Evolutionary conservation across 2,113 vertebrate genomes (phyloP), one percentile per base, ranked within the genome.

Genomic region (Phyllostomus hastatus): DNA sequence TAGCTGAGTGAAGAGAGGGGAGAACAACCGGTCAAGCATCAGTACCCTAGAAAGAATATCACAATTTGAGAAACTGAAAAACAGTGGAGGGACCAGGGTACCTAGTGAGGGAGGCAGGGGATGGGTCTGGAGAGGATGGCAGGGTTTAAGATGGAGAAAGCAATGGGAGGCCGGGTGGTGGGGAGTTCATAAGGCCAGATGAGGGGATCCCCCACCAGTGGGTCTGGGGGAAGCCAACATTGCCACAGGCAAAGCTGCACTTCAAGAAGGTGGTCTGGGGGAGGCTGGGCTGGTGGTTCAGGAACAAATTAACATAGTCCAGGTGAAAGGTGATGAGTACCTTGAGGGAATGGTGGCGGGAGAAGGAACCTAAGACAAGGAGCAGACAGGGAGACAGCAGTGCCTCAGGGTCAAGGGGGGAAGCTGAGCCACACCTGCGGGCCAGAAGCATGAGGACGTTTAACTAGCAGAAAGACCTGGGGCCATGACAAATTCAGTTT

Each of bases 131-230:
- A 64, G n/a, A 75, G 35, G 4, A 1, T 24, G 17, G 46, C 26
- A 46, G 38, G 3, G 38, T 15, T 73, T 16, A 67, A 48, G 10
- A 59, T 14, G 61, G 38, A 38, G 43, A 69, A 73, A 41, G 67
- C 7, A 43, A 10, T n/a, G 38, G 31, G 7, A 79, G 41, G 48
- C 1, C 22, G 10, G 20, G 31, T 43, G 9, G 3, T 5, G 33
- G 19, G 57, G 16, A 81, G 20, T 16, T 35, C 43, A 0, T 10
- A 26, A 33, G 67, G 26, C 57, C 64, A 64, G 66, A n/a, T 28
- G 7, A 14, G 12, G 59, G 59, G 28, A 70, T 19, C 20, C 5
- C 35, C 14, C 2, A 17, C 1, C 50, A 22, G 2, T 0, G 66
- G 76, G 20, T 46, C 12, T 11, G 5, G 14, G 57, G 41, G 14